phyloP scores from a whole-genome alignment of 2,113 vertebrate species.

The Clarias macrocephalus region DNA sequence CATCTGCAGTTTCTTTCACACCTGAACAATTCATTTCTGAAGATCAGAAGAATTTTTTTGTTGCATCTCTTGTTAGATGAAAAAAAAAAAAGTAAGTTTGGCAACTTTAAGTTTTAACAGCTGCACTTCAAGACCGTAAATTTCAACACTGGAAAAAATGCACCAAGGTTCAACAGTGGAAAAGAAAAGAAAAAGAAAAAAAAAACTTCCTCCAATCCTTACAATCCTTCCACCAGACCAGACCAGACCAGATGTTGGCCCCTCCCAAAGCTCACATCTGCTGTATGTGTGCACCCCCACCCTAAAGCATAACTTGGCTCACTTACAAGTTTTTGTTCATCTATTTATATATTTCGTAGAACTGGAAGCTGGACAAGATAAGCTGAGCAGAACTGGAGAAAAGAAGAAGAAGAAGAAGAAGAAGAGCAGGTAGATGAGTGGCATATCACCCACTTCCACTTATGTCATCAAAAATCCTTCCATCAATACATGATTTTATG shows the following conservation, averaged over 20 bases:
- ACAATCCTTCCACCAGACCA: slow-evolving; percentile 35
- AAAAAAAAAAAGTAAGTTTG: slow-evolving; percentile 17
- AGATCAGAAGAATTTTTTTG: background rate
- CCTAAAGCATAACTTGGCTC: slow-evolving; percentile 70
- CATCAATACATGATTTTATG: slow-evolving; percentile 27
- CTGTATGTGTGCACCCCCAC: slow-evolving; percentile 60
- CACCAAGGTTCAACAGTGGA: slow-evolving; percentile 33
- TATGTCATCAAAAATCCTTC: slow-evolving; percentile 44
- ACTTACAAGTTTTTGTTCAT: slow-evolving; percentile 71
- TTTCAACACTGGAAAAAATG: slow-evolving; percentile 38
- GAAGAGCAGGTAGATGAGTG: slow-evolving; percentile 12
- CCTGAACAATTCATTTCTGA: background rate
- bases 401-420: slow-evolving; percentile 17
- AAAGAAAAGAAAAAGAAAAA: slow-evolving; percentile 28
- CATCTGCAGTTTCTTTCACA: background rate
- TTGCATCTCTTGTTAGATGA: background rate
- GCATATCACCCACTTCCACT: slow-evolving; percentile 2
- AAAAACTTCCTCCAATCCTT: background rate
- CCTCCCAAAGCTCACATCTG: slow-evolving; percentile 58
- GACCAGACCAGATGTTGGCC: slow-evolving; percentile 56
- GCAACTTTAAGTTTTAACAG: slow-evolving; percentile 43
- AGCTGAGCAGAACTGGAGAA: slow-evolving; percentile 22
- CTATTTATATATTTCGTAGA: slow-evolving; percentile 50
- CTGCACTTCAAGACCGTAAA: slow-evolving; percentile 40
- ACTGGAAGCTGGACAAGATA: slow-evolving; percentile 3